phyloP scores from a whole-genome alignment of 2,113 vertebrate genomes.

The Ptilorrhoa leucosticta region DNA sequence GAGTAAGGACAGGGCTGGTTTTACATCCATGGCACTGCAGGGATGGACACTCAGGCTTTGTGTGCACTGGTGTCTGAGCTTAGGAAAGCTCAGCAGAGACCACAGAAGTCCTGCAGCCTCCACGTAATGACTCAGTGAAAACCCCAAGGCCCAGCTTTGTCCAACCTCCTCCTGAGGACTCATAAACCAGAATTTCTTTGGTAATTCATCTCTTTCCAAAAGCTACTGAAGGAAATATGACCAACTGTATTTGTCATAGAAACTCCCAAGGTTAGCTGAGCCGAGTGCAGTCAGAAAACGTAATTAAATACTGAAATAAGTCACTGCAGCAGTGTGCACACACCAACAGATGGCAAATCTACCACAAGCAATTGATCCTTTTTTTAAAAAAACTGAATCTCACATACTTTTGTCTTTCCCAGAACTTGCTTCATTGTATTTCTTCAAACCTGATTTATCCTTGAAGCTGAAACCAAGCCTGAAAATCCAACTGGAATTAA shows the following conservation, averaged over 20 bases:
- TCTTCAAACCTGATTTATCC: not conserved
- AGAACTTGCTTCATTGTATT: not conserved
- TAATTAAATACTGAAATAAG: not conserved
- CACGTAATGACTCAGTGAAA: not conserved
- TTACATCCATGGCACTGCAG: not conserved
- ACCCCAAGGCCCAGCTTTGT: not conserved
- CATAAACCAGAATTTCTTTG: not conserved
- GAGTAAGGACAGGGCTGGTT: not conserved
- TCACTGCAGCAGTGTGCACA: not conserved
- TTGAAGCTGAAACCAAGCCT: not conserved
- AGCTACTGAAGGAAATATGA: not conserved
- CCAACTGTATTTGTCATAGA: not conserved
- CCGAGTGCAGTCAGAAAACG: not conserved
- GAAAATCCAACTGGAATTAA: not conserved
- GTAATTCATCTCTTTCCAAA: not conserved
- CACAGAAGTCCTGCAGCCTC: not conserved
- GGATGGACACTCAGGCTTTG: not conserved
- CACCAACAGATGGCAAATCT: constrained; percentile 15
- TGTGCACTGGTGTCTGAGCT: not conserved
- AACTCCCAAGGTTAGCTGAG: not conserved
- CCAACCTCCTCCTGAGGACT: not conserved
- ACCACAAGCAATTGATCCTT: not conserved
- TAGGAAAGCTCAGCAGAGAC: not conserved
- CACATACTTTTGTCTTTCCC: not conserved
- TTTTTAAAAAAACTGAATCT: not conserved